Conservation (phyloP, 2,888 invertebrate genomes). For the Microctonus aethiopoides region DNA sequence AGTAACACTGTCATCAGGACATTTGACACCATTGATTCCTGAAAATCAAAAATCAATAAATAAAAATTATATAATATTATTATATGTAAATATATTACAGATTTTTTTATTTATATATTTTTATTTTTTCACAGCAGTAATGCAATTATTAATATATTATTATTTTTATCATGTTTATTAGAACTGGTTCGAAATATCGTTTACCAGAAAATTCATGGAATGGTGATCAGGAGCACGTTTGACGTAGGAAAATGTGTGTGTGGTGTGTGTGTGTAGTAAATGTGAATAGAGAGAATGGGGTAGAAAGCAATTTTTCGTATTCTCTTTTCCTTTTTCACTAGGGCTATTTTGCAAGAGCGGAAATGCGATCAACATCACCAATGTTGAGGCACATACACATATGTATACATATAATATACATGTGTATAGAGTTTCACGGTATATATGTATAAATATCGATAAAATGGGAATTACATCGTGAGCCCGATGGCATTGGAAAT, state of each 20-base stretch:
- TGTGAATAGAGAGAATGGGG: background rate
- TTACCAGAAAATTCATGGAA: background rate
- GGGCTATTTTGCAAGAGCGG: slow-evolving; percentile 7
- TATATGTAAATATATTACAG: too few relatives aligned
- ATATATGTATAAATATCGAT: slow-evolving; percentile 37
- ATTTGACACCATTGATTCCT: slow-evolving; percentile 41
- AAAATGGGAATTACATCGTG: slow-evolving; percentile 37
- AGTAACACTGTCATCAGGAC: slow-evolving; percentile 58
- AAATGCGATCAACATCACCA: slow-evolving; percentile 11
- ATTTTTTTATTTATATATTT: background rate
- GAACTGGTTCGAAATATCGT: background rate
- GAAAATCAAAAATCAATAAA: slow-evolving; percentile 23
- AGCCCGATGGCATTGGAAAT: slow-evolving; percentile 24
- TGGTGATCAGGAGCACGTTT: background rate
- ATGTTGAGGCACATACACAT: background rate
- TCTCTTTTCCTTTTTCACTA: background rate
- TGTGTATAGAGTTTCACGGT: background rate
- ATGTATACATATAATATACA: background rate
- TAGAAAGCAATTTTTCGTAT: background rate
- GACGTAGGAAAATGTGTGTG: background rate
- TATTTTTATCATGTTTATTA: background rate
- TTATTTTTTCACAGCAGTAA: background rate
- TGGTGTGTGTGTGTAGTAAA: background rate
- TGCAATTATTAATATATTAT: background rate
- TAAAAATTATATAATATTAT: background rate